Percentiles rank a stretch among this genome's conserved stretches.
Conservation (phyloP, 2,888 invertebrate species). For the Troides helena region DNA sequence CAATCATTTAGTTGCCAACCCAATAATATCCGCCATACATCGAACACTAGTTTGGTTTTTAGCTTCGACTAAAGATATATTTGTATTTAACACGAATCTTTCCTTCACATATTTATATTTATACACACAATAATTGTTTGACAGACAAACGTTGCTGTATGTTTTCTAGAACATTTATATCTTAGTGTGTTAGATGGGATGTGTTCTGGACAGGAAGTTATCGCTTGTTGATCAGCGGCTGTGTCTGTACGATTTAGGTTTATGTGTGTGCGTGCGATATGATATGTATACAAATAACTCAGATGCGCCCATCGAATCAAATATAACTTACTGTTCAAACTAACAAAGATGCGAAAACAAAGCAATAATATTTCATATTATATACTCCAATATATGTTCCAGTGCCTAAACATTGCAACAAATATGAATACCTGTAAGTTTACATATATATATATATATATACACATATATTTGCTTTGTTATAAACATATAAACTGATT, state of each 20-base stretch:
- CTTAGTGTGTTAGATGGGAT: no score
- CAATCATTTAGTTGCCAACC: no score
- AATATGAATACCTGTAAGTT: neutral
- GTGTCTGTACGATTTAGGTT: no score
- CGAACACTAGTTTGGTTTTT: conserved; percentile 12
- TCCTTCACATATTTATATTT: neutral
- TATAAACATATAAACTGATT: conserved; percentile 5
- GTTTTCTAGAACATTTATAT: no score
- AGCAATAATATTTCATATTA: conserved; percentile 5
- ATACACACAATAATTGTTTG: no score
- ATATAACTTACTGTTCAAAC: neutral
- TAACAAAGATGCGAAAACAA: neutral
- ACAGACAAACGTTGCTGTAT: no score
- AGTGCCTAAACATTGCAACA: conserved; percentile 1
- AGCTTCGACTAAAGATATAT: conserved; percentile 16
- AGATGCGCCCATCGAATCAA: no score
- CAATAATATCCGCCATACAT: conserved; percentile 8
- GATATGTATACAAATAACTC: no score
- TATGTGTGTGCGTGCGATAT: no score
- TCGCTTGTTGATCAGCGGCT: no score
- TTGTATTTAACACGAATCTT: conserved; percentile 29
- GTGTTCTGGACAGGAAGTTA: no score
- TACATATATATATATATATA: neutral
- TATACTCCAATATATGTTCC: neutral
- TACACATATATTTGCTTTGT: neutral